Conservation (phyloP, 2,113 vertebrate genomes). For the Dicerorhinus sumatrensis region DNA sequence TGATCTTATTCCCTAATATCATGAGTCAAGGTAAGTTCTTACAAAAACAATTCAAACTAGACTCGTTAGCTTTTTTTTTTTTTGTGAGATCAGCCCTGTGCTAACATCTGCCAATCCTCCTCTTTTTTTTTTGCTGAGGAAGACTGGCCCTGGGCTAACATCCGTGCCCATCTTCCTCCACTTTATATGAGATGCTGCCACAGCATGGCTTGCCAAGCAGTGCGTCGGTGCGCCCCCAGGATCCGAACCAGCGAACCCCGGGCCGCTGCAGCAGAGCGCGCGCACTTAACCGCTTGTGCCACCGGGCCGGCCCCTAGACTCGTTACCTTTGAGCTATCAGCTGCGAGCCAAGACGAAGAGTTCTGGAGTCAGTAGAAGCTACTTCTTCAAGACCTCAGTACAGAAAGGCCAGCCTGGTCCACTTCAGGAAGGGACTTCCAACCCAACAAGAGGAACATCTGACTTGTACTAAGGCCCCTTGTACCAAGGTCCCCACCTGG, state of each 20-base stretch:
- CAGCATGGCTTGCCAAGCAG: too few relatives aligned
- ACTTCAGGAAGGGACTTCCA: neutral
- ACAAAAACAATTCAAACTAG: neutral
- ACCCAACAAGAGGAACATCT: neutral
- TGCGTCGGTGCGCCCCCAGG: too few relatives aligned
- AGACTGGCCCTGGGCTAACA: too few relatives aligned
- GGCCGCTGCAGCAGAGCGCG: too few relatives aligned
- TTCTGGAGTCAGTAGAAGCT: neutral
- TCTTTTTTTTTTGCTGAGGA: too few relatives aligned
- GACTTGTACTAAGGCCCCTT: neutral
- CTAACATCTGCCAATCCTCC: too few relatives aligned
- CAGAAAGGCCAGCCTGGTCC: neutral
- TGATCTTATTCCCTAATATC: neutral
- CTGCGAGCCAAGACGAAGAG: neutral
- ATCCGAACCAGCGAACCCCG: too few relatives aligned
- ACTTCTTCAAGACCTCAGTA: neutral
- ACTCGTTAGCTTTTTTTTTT: neutral
- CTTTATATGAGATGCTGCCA: too few relatives aligned
- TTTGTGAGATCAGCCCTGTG: too few relatives aligned
- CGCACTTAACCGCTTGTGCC: too few relatives aligned
- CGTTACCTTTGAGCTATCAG: neutral
- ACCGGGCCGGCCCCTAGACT: neutral
- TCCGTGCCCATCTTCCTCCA: too few relatives aligned
- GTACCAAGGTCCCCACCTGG: neutral
- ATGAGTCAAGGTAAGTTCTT: slow-evolving; percentile 7